These are phyloP conservation scores for Petrolisthes cinctipes DNA, from an alignment of 2,888 invertebrate species.

Conservation along the genomic window DNA sequence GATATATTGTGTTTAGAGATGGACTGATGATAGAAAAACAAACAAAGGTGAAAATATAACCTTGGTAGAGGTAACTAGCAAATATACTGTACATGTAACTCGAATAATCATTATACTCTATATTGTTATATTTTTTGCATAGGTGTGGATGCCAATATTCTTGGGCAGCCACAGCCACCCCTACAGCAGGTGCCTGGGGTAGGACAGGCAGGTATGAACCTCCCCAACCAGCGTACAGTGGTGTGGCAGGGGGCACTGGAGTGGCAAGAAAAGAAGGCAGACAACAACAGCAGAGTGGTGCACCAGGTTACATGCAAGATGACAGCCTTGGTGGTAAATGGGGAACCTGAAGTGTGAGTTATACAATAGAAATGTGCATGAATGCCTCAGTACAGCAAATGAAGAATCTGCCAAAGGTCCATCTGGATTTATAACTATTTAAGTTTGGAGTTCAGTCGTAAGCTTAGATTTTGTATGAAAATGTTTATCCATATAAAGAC, in stretches of 20 bases:
- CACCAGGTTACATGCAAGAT: slow-evolving; percentile 84
- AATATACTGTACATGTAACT: too few species aligned
- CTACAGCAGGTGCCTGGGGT: neutral
- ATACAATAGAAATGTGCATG: neutral
- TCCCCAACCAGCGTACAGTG: slow-evolving; percentile 73
- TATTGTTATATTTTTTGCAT: neutral
- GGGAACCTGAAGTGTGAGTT: slow-evolving; percentile 86
- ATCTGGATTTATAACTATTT: too few species aligned
- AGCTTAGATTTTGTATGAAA: neutral
- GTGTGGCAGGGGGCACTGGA: slow-evolving; percentile 89
- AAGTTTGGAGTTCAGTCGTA: too few species aligned
- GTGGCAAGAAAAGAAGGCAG: slow-evolving; percentile 92
- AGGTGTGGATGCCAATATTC: slow-evolving; percentile 39
- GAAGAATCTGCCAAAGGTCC: neutral
- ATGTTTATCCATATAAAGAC: too few species aligned
- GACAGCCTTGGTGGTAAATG: slow-evolving; percentile 77
- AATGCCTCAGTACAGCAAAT: neutral
- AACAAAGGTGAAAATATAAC: too few species aligned
- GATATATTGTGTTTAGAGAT: too few species aligned
- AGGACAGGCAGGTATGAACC: slow-evolving; percentile 38
- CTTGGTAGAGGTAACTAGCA: too few species aligned
- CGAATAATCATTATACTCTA: neutral
- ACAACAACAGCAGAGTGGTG: slow-evolving; percentile 79
- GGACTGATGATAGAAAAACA: too few species aligned
- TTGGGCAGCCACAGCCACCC: slow-evolving; percentile 7